Evolutionary conservation across 1,140 invertebrate genomes (phyloP), one percentile per base, ranked within the genome.

Genomic region (Bombus confusus): DNA sequence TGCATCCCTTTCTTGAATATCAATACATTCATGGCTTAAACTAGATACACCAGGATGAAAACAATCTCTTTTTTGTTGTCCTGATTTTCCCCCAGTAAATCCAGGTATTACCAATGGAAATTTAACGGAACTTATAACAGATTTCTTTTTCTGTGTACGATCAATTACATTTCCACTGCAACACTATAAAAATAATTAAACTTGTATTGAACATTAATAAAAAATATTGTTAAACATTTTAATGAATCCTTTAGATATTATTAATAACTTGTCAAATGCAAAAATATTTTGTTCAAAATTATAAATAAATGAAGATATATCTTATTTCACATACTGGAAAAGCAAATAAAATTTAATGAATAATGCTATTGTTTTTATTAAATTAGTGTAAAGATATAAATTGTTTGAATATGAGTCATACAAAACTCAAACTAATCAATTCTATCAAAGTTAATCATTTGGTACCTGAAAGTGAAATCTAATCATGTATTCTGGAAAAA

Each of bases 41-140:
- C 96, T 96, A 89, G 97, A 97, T 73, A 96, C 96, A 90, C 98
- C 98, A 95, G 98, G 98, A 96, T 99, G 98, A 96, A 98, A 98
- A 96, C 98, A 99, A 95, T 97, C 96, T 95, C 97, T 94, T 93
- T 97, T 97, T 92, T 96, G 96, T 94, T 96, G 96, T 90, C 96
- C 96, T 93, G 95, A 93, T 91, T 95, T 95, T 62, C 87, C 91
- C 31, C 94, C 94, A 69, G 92, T 95, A 62, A 95, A 90, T 66
- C 93, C 93, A 37, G 92, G 89, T 69, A 95, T 93, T 64, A 92
- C 92, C 9, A 92, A 79, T 37, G 87, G 79, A 73, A 92, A 86
- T 87, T 94, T 95, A 22, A 93, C 66, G 39, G 94, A 92, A 22
- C 92, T 92, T 18, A 95, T 90, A 28, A 95, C 85, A 52, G 93